Evolutionary conservation across 2,888 invertebrate species (phyloP), one percentile per base, ranked within the genome.

Genomic region (Spicauda simplicius): DNA sequence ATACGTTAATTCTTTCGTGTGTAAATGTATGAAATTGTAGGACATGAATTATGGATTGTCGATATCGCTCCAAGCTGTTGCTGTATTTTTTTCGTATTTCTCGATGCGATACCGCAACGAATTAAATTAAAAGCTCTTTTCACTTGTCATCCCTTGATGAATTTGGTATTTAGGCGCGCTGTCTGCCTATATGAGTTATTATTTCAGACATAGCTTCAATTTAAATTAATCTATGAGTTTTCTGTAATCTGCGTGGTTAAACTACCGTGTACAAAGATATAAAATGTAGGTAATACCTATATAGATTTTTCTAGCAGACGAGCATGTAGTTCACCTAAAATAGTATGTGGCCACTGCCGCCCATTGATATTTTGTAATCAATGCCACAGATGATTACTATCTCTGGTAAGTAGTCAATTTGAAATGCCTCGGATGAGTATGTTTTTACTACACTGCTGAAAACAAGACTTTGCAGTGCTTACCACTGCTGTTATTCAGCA

Each of bases 31-130:
- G 90, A 92, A 92, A 93, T 91, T 93, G 92, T 92, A 86, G 86
- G 90, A 91, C 93, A 93, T 93, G 92, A 93, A 93, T 93, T 92
- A 93, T 93, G 91, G 91, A 93, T 93, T 93, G 92, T 92, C 93
- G 93, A 93, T 93, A 92, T 89, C 89, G 92, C 91, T 91, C 83
- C 91, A 92, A 93, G 93, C 93, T 93, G 93, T 92, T 91, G 88
- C 90, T 88, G 84, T 90, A 81, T 90, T 90, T 92, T 91, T 92
- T 91, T 88, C 85, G 82, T 87, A 84, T 87, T 88, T 77, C 87
- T 86, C 87, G 85, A 86, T 87, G 86, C 87, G 86, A 88, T 87
- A 90, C 93, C 92, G 87, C 92, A 91, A 86, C 92, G 93, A 91
- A 93, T 93, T 92, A 92, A 93, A 93, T 93, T 93, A 93, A 93